phyloP scores from a whole-genome alignment of 2,888 invertebrate genomes.

The Dicranocentrus wangi region DNA sequence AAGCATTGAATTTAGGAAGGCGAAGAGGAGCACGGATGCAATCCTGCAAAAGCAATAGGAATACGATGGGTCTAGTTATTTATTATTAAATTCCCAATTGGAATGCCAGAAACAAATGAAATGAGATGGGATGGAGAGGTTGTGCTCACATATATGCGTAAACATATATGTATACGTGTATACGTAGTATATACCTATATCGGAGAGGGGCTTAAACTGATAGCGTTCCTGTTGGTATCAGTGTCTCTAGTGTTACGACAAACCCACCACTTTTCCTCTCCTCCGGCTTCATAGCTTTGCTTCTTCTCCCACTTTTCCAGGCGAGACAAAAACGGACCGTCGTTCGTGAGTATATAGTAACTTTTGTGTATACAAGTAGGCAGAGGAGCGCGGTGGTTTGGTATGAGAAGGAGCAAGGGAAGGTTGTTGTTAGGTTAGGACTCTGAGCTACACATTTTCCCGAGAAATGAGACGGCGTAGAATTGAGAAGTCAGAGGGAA shows the following conservation, averaged over 20 bases:
- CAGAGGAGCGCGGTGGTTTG: conserved; percentile 20
- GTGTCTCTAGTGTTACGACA: neutral
- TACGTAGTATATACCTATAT: too few species aligned
- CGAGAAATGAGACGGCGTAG: conserved; percentile 44
- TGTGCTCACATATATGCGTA: too few species aligned
- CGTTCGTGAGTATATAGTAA: neutral
- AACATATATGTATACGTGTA: conserved; percentile 11
- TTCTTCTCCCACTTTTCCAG: conserved; percentile 29
- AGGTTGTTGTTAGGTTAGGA: conserved; percentile 50
- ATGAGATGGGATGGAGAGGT: conserved; percentile 67
- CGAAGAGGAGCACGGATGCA: neutral
- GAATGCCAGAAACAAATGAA: conserved; percentile 71
- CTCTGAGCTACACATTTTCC: conserved; percentile 39
- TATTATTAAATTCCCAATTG: conserved; percentile 73
- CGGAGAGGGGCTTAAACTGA: too few species aligned
- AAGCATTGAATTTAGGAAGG: neutral
- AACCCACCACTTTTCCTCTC: conserved; percentile 18
- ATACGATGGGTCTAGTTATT: conserved; percentile 65
- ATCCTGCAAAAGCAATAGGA: neutral
- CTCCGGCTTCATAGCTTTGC: neutral
- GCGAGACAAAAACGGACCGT: neutral
- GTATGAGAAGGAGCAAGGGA: conserved; percentile 33
- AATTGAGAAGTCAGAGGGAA: conserved; percentile 41
- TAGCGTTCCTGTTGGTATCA: neutral
- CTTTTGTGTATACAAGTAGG: too few species aligned